Conservation (phyloP, 2,888 invertebrate species). For the Pachymerium ferrugineum region DNA sequence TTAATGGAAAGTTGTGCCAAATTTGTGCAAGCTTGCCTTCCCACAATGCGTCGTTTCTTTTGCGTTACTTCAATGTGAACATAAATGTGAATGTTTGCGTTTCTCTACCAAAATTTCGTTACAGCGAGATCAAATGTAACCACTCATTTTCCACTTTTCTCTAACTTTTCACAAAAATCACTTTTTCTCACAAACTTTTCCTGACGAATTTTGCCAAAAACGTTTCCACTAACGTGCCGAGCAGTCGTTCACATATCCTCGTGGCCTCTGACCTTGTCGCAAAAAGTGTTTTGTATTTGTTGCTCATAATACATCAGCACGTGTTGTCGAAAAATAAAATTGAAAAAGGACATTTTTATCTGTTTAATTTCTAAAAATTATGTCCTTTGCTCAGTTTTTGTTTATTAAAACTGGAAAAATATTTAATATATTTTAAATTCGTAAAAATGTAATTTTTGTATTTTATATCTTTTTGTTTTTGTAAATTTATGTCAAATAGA, state of each 20-base stretch:
- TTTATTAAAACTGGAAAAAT: neutral
- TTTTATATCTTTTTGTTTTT: neutral
- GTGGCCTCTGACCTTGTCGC: neutral
- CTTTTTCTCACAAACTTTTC: neutral
- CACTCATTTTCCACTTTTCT: too few species aligned
- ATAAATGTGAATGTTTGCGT: too few species aligned
- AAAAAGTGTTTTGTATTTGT: too few species aligned
- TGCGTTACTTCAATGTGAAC: too few species aligned
- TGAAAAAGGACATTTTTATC: neutral
- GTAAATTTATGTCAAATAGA: too few species aligned
- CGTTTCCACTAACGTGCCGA: neutral
- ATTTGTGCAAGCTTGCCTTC: too few species aligned
- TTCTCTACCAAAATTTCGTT: too few species aligned
- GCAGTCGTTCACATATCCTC: slow-evolving; percentile 3
- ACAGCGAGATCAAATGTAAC: too few species aligned
- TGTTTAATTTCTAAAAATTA: neutral
- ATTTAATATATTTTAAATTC: neutral
- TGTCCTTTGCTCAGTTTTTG: neutral
- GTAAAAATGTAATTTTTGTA: neutral
- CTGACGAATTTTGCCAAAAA: neutral
- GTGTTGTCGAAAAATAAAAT: neutral
- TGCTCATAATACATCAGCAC: neutral
- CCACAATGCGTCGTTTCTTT: too few species aligned
- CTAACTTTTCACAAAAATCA: too few species aligned
- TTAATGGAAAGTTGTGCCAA: too few species aligned